These are phyloP conservation scores for Allygus modestus DNA, from an alignment of 2,888 invertebrate species.

Conservation along the genomic window DNA sequence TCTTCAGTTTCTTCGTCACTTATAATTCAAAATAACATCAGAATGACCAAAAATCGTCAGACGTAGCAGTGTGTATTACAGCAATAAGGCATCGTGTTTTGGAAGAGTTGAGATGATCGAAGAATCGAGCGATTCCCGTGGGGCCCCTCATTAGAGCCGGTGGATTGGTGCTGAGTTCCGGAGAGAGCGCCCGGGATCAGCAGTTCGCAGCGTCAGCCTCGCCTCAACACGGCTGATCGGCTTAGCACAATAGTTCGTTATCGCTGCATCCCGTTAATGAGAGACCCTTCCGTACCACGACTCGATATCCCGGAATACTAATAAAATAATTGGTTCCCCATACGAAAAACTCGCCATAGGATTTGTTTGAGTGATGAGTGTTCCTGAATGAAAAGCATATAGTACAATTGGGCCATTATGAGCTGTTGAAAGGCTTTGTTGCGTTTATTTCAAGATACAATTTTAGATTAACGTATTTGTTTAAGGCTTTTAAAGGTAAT, in stretches of 20 bases:
- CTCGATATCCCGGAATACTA: neutral
- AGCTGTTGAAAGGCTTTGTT: too few species aligned
- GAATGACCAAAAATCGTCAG: too few species aligned
- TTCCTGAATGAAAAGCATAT: too few species aligned
- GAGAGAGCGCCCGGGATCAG: neutral
- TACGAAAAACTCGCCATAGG: neutral
- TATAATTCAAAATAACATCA: too few species aligned
- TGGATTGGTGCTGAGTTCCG: neutral
- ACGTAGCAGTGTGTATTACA: too few species aligned
- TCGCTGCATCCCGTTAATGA: constrained; percentile 13
- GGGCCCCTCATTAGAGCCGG: neutral
- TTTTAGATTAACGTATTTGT: too few species aligned
- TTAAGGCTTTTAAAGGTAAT: too few species aligned
- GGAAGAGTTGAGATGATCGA: too few species aligned
- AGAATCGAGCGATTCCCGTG: neutral
- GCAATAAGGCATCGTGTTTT: too few species aligned
- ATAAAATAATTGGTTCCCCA: neutral
- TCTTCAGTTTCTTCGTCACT: too few species aligned
- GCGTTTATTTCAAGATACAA: too few species aligned
- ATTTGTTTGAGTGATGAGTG: neutral
- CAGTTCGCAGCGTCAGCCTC: neutral
- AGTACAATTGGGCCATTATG: too few species aligned
- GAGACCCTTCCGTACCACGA: neutral
- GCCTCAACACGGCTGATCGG: constrained; percentile 4
- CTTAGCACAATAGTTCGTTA: constrained; percentile 23